phyloP scores from a whole-genome alignment of 2,888 invertebrate species.

The Hololepta plana region DNA sequence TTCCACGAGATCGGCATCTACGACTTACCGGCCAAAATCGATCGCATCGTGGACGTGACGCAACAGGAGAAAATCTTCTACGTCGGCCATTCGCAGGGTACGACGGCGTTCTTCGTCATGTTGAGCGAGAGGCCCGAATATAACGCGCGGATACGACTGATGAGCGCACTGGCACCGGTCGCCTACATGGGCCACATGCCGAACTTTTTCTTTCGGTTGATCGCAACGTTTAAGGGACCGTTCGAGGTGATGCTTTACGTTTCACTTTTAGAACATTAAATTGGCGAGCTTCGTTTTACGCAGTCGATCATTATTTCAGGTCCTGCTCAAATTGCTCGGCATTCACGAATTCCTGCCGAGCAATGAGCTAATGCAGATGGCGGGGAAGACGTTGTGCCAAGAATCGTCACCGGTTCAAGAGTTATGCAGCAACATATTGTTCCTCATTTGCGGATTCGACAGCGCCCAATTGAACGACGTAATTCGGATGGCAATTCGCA shows the following conservation, averaged over 20 bases:
- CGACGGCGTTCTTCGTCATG: slow-evolving; percentile 48
- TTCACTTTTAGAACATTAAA: not conserved
- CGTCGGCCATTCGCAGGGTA: slow-evolving; percentile 66
- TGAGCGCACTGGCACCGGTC: slow-evolving; percentile 45
- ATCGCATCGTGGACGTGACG: slow-evolving; percentile 41
- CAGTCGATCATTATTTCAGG: slow-evolving; percentile 22
- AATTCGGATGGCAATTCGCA: slow-evolving; percentile 13
- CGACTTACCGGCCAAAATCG: slow-evolving; percentile 66
- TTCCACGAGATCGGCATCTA: slow-evolving; percentile 66
- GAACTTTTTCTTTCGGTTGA: slow-evolving; percentile 18
- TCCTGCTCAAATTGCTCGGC: slow-evolving; percentile 28
- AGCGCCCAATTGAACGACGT: slow-evolving; percentile 34
- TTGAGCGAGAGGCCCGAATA: slow-evolving; percentile 42
- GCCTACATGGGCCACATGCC: slow-evolving; percentile 30
- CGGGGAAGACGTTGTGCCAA: slow-evolving; percentile 35
- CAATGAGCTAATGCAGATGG: slow-evolving; percentile 28
- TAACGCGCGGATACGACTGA: slow-evolving; percentile 41
- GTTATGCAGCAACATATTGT: slow-evolving; percentile 47
- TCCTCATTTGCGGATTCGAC: slow-evolving; percentile 43
- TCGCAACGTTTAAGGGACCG: not conserved
- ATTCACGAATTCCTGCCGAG: slow-evolving; percentile 45
- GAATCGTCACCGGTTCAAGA: slow-evolving; percentile 35
- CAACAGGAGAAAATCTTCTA: slow-evolving; percentile 44
- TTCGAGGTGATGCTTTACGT: slow-evolving; percentile 1
- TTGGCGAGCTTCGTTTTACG: not conserved